Base-by-base conservation (phyloP, 2,113 vertebrate species). In the Setophaga petechia region DNA sequence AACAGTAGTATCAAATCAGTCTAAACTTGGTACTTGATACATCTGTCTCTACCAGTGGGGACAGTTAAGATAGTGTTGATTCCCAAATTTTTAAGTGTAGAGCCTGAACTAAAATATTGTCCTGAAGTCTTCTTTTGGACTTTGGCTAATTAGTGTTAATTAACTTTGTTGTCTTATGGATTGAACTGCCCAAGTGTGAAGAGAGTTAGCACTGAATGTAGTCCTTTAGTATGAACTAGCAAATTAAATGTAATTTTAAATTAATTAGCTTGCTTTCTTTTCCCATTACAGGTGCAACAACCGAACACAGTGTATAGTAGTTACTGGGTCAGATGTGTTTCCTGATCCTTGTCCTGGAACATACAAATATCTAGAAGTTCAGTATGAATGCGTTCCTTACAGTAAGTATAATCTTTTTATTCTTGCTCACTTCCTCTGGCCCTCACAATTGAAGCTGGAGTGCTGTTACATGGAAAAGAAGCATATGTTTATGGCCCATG, bases 371-470 rank as follows among this genome's bases (percentile, higher is more conserved):
- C 98, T 99, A 98, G 99, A 99, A 98, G 99, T 99, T 98, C 99
- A 99, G 94, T 99, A 99, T 98, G 99, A 99, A 98, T 99, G 99
- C 98, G 99, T 99, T 93, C 99, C 99, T 98, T 99, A 99, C 97
- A 99, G 99, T 99, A 99, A 99, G 99, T 99, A 98, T 97, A 94
- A 97, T 89, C 58, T 96, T 97, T 95, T 84, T 94, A 81, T 96
- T 96, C 93, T 96, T 96, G 67, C 92, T 97, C 92, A 90, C 92
- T 97, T 97, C 91, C 95, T 96, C 90, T 94, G 95, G 95, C 87
- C 81, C 90, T 97, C 93, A 90, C 95, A 81, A 35, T 95, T 96
- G 94, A 93, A 96, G 94, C 96, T 92, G 95, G 96, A 97, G 92
- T 84, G 95, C 92, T 74, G 92, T 95, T 91, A 76, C 94, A 95